Percentiles rank a stretch among this genome's conserved stretches.
Conservation (phyloP, 2,113 vertebrate species). For the Meleagris gallopavo region DNA sequence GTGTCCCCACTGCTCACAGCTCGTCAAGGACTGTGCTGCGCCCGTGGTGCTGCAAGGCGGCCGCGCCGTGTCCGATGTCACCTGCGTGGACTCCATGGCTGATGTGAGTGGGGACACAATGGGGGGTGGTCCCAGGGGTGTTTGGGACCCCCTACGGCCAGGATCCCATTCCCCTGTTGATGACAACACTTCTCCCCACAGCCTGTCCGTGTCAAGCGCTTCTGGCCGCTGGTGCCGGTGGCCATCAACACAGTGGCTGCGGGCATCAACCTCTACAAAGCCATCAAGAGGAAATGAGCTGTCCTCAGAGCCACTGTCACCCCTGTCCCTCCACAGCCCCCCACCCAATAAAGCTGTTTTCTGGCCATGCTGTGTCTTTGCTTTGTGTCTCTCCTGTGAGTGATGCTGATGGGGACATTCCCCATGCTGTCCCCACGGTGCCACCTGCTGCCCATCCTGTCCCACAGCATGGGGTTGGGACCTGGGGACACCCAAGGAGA, state of each 20-base stretch:
- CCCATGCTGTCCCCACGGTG: neutral
- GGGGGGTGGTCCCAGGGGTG: neutral
- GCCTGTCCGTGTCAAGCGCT: neutral
- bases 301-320: too few relatives aligned
- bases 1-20: neutral
- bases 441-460: too few relatives aligned
- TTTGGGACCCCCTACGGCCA: neutral
- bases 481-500: neutral
- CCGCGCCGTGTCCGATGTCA: neutral
- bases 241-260: neutral
- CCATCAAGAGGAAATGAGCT: neutral
- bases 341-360: neutral
- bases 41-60: neutral
- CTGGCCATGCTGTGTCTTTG: accelerated
- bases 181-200: neutral
- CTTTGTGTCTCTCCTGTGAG: neutral
- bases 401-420: neutral
- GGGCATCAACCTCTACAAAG: neutral
- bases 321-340: accelerated
- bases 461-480: neutral
- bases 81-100: neutral
- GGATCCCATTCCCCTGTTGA: neutral
- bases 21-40: neutral
- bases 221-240: neutral
- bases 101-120: neutral